phyloP scores from a whole-genome alignment of 1,140 invertebrate genomes.

The Temnothorax curvispinosus region DNA sequence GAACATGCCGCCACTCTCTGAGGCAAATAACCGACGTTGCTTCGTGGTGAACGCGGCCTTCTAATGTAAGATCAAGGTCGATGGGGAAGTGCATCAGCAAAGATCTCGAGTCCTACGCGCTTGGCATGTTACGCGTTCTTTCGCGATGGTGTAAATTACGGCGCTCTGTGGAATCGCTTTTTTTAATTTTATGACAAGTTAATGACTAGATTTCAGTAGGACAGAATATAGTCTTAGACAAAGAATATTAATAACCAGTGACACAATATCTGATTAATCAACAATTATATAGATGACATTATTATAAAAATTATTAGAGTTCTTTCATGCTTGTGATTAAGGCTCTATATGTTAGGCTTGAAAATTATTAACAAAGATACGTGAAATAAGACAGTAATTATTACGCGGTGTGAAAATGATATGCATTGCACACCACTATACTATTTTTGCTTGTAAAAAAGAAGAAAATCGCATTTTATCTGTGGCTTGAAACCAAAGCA shows the following conservation, averaged over 20 bases:
- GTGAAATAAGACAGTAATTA: background rate
- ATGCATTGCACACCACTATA: background rate
- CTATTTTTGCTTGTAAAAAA: slow-evolving; percentile 39
- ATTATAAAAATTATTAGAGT: background rate
- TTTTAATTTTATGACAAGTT: background rate
- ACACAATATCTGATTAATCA: background rate
- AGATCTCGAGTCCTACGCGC: slow-evolving; percentile 44
- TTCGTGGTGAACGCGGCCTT: slow-evolving; percentile 57
- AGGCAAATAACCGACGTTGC: slow-evolving; percentile 53
- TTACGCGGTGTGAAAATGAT: background rate
- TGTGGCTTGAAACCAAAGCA: slow-evolving; percentile 33
- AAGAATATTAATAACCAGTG: background rate
- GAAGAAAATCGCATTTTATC: slow-evolving; percentile 62
- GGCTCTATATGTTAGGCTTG: background rate
- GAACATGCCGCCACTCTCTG: slow-evolving; percentile 54
- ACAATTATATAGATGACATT: background rate
- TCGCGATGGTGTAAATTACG: slow-evolving; percentile 3
- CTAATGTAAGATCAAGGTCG: slow-evolving; percentile 64
- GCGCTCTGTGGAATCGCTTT: background rate
- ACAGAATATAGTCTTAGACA: background rate
- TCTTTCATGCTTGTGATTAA: background rate
- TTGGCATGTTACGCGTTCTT: slow-evolving; percentile 36
- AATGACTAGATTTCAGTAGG: background rate
- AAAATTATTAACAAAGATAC: background rate
- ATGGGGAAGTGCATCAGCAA: slow-evolving; percentile 55